Conservation (phyloP, 2,888 invertebrate species). For the Meta bourneti region DNA sequence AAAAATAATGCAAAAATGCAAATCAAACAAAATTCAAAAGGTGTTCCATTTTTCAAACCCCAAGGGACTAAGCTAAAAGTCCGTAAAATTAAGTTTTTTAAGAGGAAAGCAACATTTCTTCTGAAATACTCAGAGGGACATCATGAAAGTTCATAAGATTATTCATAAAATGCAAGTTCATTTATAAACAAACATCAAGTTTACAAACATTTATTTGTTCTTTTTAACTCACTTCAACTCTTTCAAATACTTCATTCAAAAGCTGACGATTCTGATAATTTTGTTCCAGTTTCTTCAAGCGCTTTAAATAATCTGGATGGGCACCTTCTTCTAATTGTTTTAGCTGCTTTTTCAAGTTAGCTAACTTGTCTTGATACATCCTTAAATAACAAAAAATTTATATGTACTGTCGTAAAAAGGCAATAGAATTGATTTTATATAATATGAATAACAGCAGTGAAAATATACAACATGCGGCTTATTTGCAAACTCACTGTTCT, state of each 20-base stretch:
- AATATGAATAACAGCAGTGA: neutral
- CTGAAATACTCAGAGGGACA: no score
- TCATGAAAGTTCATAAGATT: no score
- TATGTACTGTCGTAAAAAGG: neutral
- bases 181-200: no score
- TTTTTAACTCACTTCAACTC: constrained; percentile 79
- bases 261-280: constrained; percentile 88
- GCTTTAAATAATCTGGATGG: constrained; percentile 91
- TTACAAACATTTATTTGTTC: no score
- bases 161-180: no score
- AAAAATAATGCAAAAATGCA: no score
- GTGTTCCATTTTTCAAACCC: no score
- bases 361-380: constrained; percentile 90
- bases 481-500: constrained; percentile 87
- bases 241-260: constrained; percentile 81
- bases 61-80: no score
- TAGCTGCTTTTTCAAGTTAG: constrained; percentile 92
- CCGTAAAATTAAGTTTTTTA: no score
- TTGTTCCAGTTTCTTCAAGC: constrained; percentile 90
- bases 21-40: no score
- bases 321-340: constrained; percentile 92
- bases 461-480: neutral
- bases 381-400: constrained; percentile 81
- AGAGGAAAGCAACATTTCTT: no score
- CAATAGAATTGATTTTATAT: neutral